Percentiles rank a stretch among this genome's conserved stretches.
Conservation (phyloP, 64 coral and sea anemone genomes). For the Montipora capricornis region DNA sequence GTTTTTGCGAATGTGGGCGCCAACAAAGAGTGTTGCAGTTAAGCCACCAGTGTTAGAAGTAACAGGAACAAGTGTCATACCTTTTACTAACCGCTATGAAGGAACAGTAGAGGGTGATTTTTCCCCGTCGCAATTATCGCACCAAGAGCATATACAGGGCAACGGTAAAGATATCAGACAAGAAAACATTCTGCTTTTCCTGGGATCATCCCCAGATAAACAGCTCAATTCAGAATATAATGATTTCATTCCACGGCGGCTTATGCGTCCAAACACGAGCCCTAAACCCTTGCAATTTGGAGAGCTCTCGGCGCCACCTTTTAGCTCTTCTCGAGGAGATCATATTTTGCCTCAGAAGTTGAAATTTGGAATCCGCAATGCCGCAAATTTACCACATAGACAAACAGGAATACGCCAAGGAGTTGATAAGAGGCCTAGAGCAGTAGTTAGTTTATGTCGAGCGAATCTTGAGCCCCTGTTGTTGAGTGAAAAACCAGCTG, state of each 20-base stretch:
- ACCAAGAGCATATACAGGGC: not conserved
- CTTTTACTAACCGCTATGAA: not conserved
- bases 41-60: slow-evolving; percentile 9
- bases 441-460: not conserved
- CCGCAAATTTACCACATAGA: not conserved
- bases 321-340: not conserved
- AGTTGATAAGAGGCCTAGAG: not conserved
- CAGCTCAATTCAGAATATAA: slow-evolving; percentile 15
- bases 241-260: not conserved
- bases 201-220: slow-evolving; percentile 25
- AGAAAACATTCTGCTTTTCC: not conserved
- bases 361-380: slow-evolving; percentile 39
- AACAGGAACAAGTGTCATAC: not conserved
- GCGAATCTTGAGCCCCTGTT: slow-evolving; percentile 24
- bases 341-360: not conserved
- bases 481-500: not conserved
- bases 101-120: not conserved
- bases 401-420: not conserved
- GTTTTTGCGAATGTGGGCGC: slow-evolving; percentile 8
- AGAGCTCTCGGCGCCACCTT: not conserved
- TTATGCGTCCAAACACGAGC: not conserved
- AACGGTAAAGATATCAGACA: not conserved
- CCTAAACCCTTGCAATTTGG: not conserved
- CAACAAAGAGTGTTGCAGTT: slow-evolving; percentile 15
- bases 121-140: not conserved